phyloP scores from a whole-genome alignment of 2,113 vertebrate genomes.

The Tragulus kanchil region DNA sequence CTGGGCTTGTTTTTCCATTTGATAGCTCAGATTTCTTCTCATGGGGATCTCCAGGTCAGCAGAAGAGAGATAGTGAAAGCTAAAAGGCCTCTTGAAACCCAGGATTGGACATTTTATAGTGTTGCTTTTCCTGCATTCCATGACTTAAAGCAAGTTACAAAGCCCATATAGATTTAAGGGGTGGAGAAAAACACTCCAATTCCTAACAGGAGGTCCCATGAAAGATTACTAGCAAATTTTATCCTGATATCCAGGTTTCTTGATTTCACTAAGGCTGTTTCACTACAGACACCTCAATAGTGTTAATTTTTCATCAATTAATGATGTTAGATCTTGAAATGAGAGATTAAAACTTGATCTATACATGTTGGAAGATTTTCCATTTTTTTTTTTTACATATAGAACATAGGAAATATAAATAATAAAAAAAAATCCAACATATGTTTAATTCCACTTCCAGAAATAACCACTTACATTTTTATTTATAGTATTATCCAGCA shows the following conservation, averaged over 20 bases:
- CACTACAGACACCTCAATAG: not conserved
- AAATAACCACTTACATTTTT: constrained; percentile 46
- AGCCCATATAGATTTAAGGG: not conserved
- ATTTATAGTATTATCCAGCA: not conserved
- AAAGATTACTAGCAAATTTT: not conserved
- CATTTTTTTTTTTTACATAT: constrained; percentile 1
- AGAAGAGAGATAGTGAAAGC: not conserved
- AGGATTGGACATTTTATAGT: not conserved
- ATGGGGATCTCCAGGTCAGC: not conserved
- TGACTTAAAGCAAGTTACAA: not conserved
- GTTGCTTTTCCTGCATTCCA: not conserved
- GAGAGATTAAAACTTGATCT: constrained; percentile 56
- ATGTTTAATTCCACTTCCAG: not conserved
- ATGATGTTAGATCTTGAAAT: constrained; percentile 41
- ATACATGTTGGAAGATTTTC: not conserved
- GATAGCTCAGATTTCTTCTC: constrained; percentile 33
- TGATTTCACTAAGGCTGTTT: constrained; percentile 45
- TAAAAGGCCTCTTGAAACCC: not conserved
- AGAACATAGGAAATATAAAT: constrained; percentile 6
- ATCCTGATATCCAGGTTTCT: not conserved
- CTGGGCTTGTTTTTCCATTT: not conserved
- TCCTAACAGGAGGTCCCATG: not conserved
- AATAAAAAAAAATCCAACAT: constrained; percentile 39
- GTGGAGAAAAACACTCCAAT: not conserved
- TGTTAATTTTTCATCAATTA: constrained; percentile 39